Conservation (phyloP, 2,797 vertebrate genomes). For the Microctenopoma lineatum region DNA sequence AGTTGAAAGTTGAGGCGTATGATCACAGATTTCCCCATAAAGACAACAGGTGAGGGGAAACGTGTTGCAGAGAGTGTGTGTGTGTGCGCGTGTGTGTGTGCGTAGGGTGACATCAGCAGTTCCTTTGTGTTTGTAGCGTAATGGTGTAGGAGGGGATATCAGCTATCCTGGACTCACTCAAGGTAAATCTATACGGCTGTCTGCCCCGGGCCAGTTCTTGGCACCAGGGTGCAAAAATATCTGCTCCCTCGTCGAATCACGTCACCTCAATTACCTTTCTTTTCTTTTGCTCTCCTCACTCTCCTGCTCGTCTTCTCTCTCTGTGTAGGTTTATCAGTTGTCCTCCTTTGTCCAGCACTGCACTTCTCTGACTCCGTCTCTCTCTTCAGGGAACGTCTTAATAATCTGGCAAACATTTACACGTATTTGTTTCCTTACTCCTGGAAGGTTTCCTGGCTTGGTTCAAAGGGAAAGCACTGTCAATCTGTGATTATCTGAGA, state of each 20-base stretch:
- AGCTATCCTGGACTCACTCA: slow-evolving; percentile 57
- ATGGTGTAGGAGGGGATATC: slow-evolving; percentile 47
- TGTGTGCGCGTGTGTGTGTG: not conserved
- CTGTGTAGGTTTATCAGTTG: not conserved
- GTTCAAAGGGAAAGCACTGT: too few relatives aligned
- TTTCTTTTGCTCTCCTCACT: slow-evolving; percentile 15
- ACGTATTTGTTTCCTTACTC: not conserved
- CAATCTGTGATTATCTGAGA: too few relatives aligned
- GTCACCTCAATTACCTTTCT: slow-evolving; percentile 46
- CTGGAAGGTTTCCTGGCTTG: too few relatives aligned
- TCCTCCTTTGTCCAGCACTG: not conserved
- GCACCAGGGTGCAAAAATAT: slow-evolving; percentile 53
- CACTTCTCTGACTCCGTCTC: not conserved
- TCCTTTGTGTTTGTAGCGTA: slow-evolving; percentile 58
- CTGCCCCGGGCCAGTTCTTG: slow-evolving; percentile 60
- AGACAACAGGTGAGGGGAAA: slow-evolving; percentile 60
- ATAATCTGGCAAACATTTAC: not conserved
- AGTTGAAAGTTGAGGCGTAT: not conserved
- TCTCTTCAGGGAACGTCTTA: not conserved
- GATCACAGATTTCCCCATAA: not conserved
- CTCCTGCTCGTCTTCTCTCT: not conserved
- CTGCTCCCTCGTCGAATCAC: slow-evolving; percentile 42
- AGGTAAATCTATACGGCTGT: slow-evolving; percentile 71
- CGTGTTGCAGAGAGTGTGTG: slow-evolving; percentile 39
- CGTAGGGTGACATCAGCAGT: slow-evolving; percentile 52